A percentile compares a stretch with the other conserved stretches of the same genome.
Conservation (phyloP, 2,113 vertebrate species). For the Lepus europaeus region DNA sequence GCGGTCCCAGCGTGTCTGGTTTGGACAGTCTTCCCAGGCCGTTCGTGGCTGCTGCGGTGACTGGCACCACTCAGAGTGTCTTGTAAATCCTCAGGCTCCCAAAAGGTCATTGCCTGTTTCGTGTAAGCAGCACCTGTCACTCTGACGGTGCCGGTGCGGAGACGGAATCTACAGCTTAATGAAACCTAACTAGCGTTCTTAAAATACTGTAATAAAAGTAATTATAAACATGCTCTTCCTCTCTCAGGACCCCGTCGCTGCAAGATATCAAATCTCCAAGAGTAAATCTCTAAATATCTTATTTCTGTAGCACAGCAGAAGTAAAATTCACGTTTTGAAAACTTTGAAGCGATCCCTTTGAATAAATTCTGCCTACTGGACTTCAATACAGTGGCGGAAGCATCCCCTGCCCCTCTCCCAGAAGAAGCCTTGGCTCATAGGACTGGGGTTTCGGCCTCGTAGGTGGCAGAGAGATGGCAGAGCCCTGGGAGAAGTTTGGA, state of each 20-base stretch:
- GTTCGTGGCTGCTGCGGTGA: not conserved
- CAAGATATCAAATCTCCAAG: not conserved
- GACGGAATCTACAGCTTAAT: not conserved
- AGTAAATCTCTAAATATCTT: not conserved
- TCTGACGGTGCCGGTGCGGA: not conserved
- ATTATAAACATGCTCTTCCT: not conserved
- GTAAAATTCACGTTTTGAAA: not conserved
- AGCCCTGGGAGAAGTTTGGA: not conserved
- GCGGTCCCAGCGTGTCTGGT: not conserved
- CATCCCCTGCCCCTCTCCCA: too few species aligned
- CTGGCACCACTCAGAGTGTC: not conserved
- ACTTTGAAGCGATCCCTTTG: not conserved
- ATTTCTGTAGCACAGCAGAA: not conserved
- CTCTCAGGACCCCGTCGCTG: not conserved
- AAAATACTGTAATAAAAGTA: not conserved
- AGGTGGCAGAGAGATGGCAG: not conserved
- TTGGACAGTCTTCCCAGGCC: not conserved
- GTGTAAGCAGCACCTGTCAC: not conserved
- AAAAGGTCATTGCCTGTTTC: not conserved
- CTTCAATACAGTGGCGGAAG: not conserved
- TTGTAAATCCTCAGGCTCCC: not conserved
- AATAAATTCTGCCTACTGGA: constrained; percentile 30
- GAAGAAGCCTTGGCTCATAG: not conserved
- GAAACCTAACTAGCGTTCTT: not conserved
- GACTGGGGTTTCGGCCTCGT: accelerated